Percentiles rank a stretch among this genome's conserved stretches.
phyloP scores from a whole-genome alignment of 2,113 vertebrate genomes.

The Trichomycterus rosablanca region DNA sequence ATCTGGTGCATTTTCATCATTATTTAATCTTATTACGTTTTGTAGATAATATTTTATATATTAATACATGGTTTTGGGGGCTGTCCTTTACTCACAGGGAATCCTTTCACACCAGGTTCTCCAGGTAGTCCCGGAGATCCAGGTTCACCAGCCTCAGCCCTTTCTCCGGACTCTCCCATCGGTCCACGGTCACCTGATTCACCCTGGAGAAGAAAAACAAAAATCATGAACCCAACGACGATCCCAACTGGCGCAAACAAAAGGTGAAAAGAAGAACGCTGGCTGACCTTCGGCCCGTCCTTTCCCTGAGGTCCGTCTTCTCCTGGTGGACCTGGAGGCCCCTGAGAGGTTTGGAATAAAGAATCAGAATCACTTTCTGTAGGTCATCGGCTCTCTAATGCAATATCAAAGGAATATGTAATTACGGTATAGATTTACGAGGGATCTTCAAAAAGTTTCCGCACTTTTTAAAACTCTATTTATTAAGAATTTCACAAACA shows the following conservation, averaged over 20 bases:
- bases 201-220: slow-evolving; percentile 66
- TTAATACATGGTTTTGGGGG: too few species aligned
- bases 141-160: slow-evolving; percentile 73
- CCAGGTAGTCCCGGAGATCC: slow-evolving; percentile 74
- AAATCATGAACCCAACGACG: background rate
- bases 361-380: too few species aligned
- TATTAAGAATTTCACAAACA: too few species aligned
- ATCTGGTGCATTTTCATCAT: too few species aligned
- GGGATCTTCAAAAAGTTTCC: too few species aligned
- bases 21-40: too few species aligned
- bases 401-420: too few species aligned
- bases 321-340: slow-evolving; percentile 79
- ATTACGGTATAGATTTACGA: too few species aligned
- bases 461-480: too few species aligned
- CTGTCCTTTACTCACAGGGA: slow-evolving; percentile 75
- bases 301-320: slow-evolving; percentile 93
- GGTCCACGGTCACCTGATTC: slow-evolving; percentile 76
- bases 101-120: slow-evolving; percentile 74
- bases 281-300: slow-evolving; percentile 86
- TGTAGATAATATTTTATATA: too few species aligned
- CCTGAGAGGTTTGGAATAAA: slow-evolving; percentile 72
- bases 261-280: background rate
- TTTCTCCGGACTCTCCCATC: slow-evolving; percentile 82
- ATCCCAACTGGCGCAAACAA: background rate
- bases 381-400: too few species aligned